Base-by-base conservation (phyloP, 2,113 vertebrate species). In the Lasiurus borealis region DNA sequence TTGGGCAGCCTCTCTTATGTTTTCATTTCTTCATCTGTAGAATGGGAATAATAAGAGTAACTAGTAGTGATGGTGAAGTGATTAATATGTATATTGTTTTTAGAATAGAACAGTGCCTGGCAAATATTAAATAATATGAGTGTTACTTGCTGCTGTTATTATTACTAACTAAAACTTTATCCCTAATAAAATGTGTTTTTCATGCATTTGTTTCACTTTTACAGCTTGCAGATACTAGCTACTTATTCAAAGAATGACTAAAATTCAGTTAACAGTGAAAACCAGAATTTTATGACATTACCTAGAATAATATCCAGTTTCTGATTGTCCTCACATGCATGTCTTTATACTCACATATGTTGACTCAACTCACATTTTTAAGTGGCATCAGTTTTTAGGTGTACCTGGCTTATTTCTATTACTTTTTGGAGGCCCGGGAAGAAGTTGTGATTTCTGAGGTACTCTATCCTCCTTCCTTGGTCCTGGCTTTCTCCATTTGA, bases 1-100 rank as follows among this genome's bases (percentile, higher is more conserved):
- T 93, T 52, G 50, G 40, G 8, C 9, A 75, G 29, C 31, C 12
- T 91, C 75, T 34, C 44, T n/a, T 40, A 1, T 7, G 16, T 72
- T 48, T 80, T 57, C 46, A 6, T 89, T 90, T 82, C 93, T 57
- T 90, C 27, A 16, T 76, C 81, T 62, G 29, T 82, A 71, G 40
- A 81, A 34, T 29, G 29, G 52, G 48, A 69, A 62, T 83, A 57
- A 9, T 31, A 13, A 52, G 3, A 72, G 34, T n/a, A 76, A 25
- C 8, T 36, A 21, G 50, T 3, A 8, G 52, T n/a, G 81, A 62
- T 36, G n/a, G 48, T 85, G 15, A 50, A 57, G n/a, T 72, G 50
- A 18, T 59, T 72, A 36, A n/a, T 48, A 8, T 66, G 16, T 15
- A 36, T 31, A 40, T 10, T 14, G 50, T 66, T 31, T 31, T 72